phyloP scores from a whole-genome alignment of 2,797 vertebrate genomes.

The Characodon lateralis region DNA sequence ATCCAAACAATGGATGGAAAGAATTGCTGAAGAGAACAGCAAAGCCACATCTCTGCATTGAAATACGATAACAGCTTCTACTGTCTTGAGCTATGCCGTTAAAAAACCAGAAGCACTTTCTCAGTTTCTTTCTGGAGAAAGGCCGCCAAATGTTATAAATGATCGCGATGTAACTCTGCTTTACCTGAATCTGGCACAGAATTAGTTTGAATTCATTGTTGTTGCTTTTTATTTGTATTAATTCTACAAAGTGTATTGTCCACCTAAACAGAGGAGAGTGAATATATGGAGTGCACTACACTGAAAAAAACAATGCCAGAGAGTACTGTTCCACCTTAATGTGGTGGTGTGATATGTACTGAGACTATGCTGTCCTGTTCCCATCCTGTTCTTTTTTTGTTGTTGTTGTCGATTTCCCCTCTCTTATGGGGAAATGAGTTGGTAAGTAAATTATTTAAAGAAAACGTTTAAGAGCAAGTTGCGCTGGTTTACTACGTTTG shows the following conservation, averaged over 20 bases:
- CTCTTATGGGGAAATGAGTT: constrained; percentile 9
- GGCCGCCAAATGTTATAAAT: constrained; percentile 53
- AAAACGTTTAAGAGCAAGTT: constrained; percentile 63
- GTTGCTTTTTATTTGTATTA: constrained; percentile 11
- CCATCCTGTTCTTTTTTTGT: constrained; percentile 55
- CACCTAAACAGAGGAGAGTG: constrained; percentile 30
- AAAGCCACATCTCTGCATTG: constrained; percentile 81
- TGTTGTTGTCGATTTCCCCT: constrained; percentile 6
- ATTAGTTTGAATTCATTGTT: constrained; percentile 28
- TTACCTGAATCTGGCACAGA: constrained; percentile 39
- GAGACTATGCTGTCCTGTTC: constrained; percentile 61
- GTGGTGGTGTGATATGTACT: constrained; percentile 51
- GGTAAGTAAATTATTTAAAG: constrained; percentile 79
- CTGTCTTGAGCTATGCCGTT: constrained; percentile 84
- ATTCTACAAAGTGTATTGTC: constrained; percentile 27
- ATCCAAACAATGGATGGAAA: constrained; percentile 80
- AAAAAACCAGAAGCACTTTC: constrained; percentile 54
- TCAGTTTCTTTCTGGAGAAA: constrained; percentile 43
- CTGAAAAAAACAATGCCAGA: constrained; percentile 42
- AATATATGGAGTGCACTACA: constrained; percentile 61
- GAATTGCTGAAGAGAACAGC: constrained; percentile 63
- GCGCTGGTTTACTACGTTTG: constrained; percentile 80
- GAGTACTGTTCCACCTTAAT: constrained; percentile 58
- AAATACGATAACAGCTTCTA: constrained; percentile 79
- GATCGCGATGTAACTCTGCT: constrained; percentile 43